Conservation (phyloP, 1,140 invertebrate genomes). For the Lepidurus arcticus region DNA sequence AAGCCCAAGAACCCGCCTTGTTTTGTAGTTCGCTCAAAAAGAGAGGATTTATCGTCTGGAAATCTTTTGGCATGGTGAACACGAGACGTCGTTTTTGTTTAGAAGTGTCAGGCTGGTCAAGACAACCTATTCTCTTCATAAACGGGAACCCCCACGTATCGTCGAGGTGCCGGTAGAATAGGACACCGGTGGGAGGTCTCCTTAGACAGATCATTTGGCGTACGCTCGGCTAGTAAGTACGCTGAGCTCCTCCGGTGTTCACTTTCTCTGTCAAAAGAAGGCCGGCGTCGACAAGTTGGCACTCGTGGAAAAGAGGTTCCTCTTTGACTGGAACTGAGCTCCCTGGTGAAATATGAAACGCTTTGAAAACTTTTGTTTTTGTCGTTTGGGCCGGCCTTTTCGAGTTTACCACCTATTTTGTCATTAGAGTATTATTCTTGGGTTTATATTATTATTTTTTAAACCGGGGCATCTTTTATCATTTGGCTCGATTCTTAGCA, state of each 20-base stretch:
- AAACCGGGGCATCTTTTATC: neutral
- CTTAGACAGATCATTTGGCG: slow-evolving; percentile 1
- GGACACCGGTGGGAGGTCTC: slow-evolving; percentile 20
- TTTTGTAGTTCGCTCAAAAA: neutral
- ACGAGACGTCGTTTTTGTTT: neutral
- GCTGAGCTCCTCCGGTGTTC: slow-evolving; percentile 3
- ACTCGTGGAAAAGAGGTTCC: neutral
- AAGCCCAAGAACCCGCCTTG: neutral
- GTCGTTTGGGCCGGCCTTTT: neutral
- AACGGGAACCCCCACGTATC: neutral
- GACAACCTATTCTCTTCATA: slow-evolving; percentile 15
- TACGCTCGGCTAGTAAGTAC: slow-evolving; percentile 7
- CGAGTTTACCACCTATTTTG: neutral
- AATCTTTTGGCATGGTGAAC: neutral
- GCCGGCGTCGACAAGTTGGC: neutral
- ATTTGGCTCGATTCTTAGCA: neutral
- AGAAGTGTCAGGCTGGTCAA: slow-evolving; percentile 14
- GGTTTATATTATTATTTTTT: neutral
- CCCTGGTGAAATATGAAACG: neutral
- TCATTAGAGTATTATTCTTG: neutral
- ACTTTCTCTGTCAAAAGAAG: neutral
- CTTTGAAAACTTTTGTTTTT: neutral
- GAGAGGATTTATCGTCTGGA: neutral
- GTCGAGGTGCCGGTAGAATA: neutral
- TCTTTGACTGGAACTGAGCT: neutral